Evolutionary conservation across 2,888 invertebrate genomes (phyloP).

Genomic region (Oscheius sp.): DNA sequence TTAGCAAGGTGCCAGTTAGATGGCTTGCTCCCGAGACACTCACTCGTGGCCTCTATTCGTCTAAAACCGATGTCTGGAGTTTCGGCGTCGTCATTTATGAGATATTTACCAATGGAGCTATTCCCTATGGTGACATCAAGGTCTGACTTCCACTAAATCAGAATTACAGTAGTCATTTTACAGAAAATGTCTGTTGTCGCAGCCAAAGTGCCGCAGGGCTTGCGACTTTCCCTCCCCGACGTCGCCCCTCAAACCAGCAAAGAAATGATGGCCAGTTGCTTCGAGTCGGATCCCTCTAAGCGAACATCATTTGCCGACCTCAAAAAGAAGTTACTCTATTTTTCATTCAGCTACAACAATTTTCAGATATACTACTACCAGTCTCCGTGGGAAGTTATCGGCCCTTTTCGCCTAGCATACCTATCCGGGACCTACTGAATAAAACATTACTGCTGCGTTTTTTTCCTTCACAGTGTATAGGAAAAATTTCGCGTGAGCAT

Average conservation of each 20-base stretch:
- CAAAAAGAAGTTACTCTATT: constrained; percentile 7
- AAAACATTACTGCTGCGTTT: background rate
- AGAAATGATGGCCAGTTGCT: constrained; percentile 36
- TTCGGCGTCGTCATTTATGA: constrained; percentile 58
- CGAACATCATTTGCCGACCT: constrained; percentile 20
- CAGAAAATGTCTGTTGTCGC: constrained; percentile 5
- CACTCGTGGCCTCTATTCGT: constrained; percentile 48
- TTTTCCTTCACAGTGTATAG: too few species aligned
- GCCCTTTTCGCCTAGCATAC: background rate
- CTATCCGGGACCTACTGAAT: background rate
- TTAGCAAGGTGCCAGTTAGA: constrained; percentile 56
- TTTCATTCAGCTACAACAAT: too few species aligned
- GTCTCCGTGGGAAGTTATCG: constrained; percentile 5
- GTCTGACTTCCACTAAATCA: constrained; percentile 23
- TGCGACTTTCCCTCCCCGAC: constrained; percentile 1
- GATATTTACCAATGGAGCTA: constrained; percentile 48
- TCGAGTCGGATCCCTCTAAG: constrained; percentile 35
- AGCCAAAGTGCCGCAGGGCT: background rate
- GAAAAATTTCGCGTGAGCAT: too few species aligned
- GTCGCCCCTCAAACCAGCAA: background rate
- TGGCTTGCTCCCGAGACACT: constrained; percentile 61
- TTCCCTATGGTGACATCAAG: constrained; percentile 49
- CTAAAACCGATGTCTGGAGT: constrained; percentile 60
- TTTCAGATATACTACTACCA: background rate
- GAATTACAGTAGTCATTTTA: background rate